These are phyloP conservation scores for Porphyrio hochstetteri DNA, from an alignment of 2,113 vertebrate species.

Conservation along the genomic window DNA sequence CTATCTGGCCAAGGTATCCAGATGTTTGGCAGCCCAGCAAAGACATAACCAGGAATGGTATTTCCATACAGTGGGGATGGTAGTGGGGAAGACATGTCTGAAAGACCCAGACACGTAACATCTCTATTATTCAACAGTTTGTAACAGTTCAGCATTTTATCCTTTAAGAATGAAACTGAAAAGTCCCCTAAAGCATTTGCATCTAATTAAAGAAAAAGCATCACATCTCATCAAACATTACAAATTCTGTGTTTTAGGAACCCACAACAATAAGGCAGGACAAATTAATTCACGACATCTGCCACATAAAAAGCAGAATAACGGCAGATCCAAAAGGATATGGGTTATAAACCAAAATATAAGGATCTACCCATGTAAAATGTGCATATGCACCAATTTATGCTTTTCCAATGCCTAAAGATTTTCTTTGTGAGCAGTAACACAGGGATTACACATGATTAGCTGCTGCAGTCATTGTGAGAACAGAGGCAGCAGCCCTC, in stretches of 20 bases:
- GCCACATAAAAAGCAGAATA: neutral
- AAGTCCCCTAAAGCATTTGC: neutral
- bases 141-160: neutral
- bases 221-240: neutral
- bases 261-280: neutral
- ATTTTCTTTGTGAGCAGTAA: conserved; percentile 5
- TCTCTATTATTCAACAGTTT: neutral
- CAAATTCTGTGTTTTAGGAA: neutral
- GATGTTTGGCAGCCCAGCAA: neutral
- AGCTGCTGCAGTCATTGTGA: conserved; percentile 3
- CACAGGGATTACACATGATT: conserved; percentile 45
- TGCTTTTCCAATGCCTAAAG: neutral
- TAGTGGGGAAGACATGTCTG: neutral
- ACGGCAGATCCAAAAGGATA: neutral
- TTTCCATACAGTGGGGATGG: neutral
- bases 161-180: neutral
- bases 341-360: neutral
- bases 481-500: conserved; percentile 11
- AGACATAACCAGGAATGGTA: neutral
- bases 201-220: neutral
- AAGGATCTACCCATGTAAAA: neutral
- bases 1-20: neutral
- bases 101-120: neutral
- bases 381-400: neutral
- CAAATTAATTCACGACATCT: neutral